Base-by-base conservation (phyloP, 1,140 invertebrate species). In the Caenorhabditis brenneri region DNA sequence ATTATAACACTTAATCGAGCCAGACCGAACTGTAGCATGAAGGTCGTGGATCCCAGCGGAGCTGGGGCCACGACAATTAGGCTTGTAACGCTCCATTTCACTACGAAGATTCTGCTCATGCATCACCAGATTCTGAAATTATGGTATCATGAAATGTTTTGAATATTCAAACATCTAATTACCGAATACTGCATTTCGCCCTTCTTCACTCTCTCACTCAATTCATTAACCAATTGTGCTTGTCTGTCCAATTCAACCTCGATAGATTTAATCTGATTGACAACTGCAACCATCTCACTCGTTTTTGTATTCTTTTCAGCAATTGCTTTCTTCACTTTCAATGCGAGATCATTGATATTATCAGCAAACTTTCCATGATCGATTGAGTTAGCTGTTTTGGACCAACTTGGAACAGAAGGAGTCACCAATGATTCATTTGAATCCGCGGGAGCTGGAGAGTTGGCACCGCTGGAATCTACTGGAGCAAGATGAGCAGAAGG, bases 181-280 rank as follows among this genome's bases (percentile, higher is more conserved):
- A 74, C 65, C 65, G 65, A 74, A 12, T 74, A 74, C 46, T 74
- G 65, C 19, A 74, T 9, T n/a, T 74, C 65, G 24, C 65, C 65
- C 24, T 46, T 74, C 22, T 74, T 74, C 2, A 74, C 65, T 24
- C 65, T 74, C 24, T 74, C 65, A 74, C 36, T 74, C 65, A 74
- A n/a, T 27, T 74, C 65, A 24, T 74, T 74, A 4, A 74, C 65
- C n/a, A 74, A 22, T 42, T 74, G 65, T 1, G 65, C 65, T 24
- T 74, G 65, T 46, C 65, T 74, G 36, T 74, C 65, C 36, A 74
- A 24, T 27, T 74, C 36, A 22, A 74, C 65, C 24, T 74, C 65
- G 24, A 74, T 46, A 3, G 65, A 31, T 24, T 74, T 74, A 74
- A 74, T 74, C 65, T 74, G 33, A 74, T 74, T 74, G 65, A 74